phyloP scores from a whole-genome alignment of 2,797 vertebrate species.

The Anabacerthia variegaticeps region DNA sequence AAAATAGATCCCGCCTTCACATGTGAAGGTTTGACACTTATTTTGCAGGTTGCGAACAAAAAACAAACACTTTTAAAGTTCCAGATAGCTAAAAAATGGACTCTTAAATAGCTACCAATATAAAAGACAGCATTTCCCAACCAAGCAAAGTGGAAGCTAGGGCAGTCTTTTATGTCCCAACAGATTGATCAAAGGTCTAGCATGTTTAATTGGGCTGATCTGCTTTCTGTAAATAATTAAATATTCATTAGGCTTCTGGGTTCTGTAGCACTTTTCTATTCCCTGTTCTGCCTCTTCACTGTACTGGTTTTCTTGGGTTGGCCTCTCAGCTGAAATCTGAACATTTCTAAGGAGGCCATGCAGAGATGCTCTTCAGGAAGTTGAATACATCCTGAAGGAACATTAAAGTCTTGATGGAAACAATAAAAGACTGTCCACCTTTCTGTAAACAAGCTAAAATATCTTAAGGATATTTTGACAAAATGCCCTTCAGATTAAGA shows the following conservation, averaged over 20 bases:
- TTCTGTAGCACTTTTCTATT: neutral
- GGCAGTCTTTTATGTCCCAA: neutral
- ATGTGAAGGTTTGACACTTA: neutral
- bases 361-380: neutral
- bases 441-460: neutral
- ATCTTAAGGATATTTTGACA: neutral
- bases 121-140: neutral
- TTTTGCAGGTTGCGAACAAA: neutral
- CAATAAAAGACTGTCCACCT: neutral
- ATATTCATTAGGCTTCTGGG: neutral
- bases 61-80: neutral
- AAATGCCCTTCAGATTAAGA: neutral
- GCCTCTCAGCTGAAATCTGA: neutral
- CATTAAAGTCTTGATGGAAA: neutral
- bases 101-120: neutral
- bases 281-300: neutral
- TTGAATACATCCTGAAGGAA: neutral
- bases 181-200: neutral
- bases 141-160: neutral
- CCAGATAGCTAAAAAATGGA: neutral
- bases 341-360: neutral
- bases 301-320: neutral
- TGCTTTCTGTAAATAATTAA: neutral
- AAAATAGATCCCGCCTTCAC: neutral
- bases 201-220: neutral